Percentiles rank a stretch among this genome's conserved stretches.
phyloP scores from a whole-genome alignment of 2,888 invertebrate species.

The Tenthredo mesomela region DNA sequence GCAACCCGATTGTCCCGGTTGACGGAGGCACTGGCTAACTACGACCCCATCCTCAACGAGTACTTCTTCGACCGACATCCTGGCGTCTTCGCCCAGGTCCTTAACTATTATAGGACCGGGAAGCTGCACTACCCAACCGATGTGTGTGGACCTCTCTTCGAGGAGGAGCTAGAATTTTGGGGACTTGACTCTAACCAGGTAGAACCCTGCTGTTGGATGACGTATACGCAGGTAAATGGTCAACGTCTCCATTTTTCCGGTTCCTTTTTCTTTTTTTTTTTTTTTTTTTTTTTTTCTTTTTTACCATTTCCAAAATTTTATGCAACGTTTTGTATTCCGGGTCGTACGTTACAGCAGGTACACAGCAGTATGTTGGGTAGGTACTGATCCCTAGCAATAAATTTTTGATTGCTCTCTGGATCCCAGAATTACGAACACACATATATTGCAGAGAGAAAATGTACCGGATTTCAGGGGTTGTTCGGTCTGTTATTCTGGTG shows the following conservation, averaged over 20 bases:
- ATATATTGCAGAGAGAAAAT: neutral
- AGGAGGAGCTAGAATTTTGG: slow-evolving; percentile 99
- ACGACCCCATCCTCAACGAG: slow-evolving; percentile 99
- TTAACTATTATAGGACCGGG: slow-evolving; percentile 99
- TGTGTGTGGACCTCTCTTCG: slow-evolving; percentile 99
- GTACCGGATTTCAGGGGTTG: neutral
- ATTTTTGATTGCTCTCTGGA: slow-evolving; percentile 13
- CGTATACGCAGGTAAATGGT: slow-evolving; percentile 91
- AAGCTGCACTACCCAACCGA: slow-evolving; percentile 99
- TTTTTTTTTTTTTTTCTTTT: neutral
- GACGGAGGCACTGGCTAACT: slow-evolving; percentile 98
- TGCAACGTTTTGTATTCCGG: neutral
- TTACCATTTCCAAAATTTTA: neutral
- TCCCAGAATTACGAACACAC: neutral
- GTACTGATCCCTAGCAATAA: neutral
- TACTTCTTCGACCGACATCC: slow-evolving; percentile 99
- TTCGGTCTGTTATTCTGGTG: slow-evolving; percentile 21
- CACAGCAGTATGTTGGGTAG: neutral
- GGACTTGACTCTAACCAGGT: slow-evolving; percentile 99
- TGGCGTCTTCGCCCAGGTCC: slow-evolving; percentile 97
- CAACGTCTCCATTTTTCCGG: neutral
- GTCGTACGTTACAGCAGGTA: neutral
- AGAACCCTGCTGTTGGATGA: slow-evolving; percentile 99
- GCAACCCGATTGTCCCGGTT: slow-evolving; percentile 96
- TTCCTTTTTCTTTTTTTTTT: neutral